Evolutionary conservation across 2,888 invertebrate genomes (phyloP), one percentile per base, ranked within the genome.

Genomic region (Dimorphilus gyrociliatus): DNA sequence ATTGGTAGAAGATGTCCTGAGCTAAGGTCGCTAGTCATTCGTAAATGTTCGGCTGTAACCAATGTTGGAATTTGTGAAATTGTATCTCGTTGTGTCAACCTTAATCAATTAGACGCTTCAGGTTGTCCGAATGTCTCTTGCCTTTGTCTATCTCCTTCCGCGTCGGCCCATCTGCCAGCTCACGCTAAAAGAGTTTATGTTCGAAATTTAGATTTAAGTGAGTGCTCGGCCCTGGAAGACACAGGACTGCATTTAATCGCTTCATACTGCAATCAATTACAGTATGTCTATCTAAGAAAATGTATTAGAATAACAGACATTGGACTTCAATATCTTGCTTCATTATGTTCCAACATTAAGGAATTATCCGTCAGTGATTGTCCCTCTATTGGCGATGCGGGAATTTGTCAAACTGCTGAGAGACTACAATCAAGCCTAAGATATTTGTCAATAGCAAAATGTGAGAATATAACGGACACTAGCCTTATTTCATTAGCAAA

Each of bases 401-500:
- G 85, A 0, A 69, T 86, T 19, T 80, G 84, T 53, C 85, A 86
- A 62, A 63, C 88, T 36, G 82, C 85, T 7, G n/a, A n/a, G n/a
- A 68, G 82, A 50, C 65, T 88, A 16, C 84, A 84, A 2, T 78
- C 81, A 0, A 81, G 80, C n/a, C 64, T 88, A 40, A 72, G 86
- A 13, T 88, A 88, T 62, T 72, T 88, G 10, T 86, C 85, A 16
- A 82, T 86, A 16, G 86, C 86, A 14, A 88, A 88, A 63, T 88
- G 88, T 65, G 82, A 82, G 42, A 77, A 79, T 58, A 54, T 88
- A 2, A 63, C 66, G 4, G 88, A 88, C 55, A 81, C 82, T 1
- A 86, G 86, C 0, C 69, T 88, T 2, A 74, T 81, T 44, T 80
- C 82, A 21, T 72, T 88, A 5, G 84, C 84, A 0, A 69, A 81